Conservation (phyloP, 2,888 invertebrate genomes). For the Coelopa pilipes region DNA sequence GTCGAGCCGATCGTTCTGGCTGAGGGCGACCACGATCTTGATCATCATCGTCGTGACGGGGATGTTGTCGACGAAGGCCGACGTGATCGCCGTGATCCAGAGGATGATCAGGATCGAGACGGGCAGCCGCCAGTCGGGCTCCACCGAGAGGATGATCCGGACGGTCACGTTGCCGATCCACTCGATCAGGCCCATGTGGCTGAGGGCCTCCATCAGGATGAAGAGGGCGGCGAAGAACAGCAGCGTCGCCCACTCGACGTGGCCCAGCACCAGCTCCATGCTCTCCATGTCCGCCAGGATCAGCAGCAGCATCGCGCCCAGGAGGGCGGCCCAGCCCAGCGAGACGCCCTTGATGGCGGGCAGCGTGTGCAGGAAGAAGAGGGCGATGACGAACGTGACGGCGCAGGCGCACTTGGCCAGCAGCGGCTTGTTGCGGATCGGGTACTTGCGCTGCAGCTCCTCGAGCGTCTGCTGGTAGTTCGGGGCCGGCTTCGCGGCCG, state of each 20-base stretch:
- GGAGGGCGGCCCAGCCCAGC: conserved; percentile 84
- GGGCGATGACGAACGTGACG: conserved; percentile 75
- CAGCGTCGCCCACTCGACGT: conserved; percentile 90
- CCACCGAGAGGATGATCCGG: conserved; percentile 72
- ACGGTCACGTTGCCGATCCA: conserved; percentile 81
- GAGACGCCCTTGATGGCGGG: conserved; percentile 76
- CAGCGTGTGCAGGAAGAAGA: conserved; percentile 84
- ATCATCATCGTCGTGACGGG: conserved; percentile 93
- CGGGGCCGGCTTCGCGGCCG: conserved; percentile 55
- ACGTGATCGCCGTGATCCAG: conserved; percentile 83
- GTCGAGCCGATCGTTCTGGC: conserved; percentile 73
- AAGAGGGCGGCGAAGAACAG: conserved; percentile 89
- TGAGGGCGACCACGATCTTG: conserved; percentile 75
- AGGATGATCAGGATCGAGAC: conserved; percentile 80
- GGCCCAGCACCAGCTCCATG: conserved; percentile 79
- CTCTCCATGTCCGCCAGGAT: conserved; percentile 80
- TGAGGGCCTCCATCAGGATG: conserved; percentile 86
- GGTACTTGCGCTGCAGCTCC: conserved; percentile 75
- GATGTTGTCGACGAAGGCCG: conserved; percentile 90
- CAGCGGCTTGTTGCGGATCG: conserved; percentile 78
- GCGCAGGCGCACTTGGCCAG: conserved; percentile 78
- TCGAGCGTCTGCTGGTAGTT: conserved; percentile 70
- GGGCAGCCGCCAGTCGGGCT: conserved; percentile 72
- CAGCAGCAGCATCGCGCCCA: conserved; percentile 81
- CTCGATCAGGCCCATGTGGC: conserved; percentile 80